Conservation (phyloP, 2,113 vertebrate species). For the Lethenteron reissneri region DNA sequence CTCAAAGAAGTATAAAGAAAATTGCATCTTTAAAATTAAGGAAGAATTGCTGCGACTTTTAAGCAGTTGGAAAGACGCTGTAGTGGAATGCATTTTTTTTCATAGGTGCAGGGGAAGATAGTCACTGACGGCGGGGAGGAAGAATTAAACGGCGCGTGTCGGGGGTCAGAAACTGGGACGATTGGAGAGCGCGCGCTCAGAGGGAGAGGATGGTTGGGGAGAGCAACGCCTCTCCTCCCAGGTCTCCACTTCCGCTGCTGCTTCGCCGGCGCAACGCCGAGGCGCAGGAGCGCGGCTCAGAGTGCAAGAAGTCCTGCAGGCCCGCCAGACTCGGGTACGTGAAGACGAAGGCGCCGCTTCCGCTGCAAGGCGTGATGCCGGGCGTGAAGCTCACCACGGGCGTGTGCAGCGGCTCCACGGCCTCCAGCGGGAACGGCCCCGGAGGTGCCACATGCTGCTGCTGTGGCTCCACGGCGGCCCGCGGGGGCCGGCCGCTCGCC, state of each 20-base stretch:
- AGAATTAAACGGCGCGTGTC: no score
- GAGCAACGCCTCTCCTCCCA: neutral
- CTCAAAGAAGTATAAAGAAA: no score
- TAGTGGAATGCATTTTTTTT: no score
- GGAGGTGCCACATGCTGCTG: neutral
- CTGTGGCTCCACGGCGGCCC: neutral
- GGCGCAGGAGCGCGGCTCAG: no score
- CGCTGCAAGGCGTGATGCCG: neutral
- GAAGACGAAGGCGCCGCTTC: neutral
- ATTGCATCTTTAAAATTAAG: no score
- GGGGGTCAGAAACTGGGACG: no score
- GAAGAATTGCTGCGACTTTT: no score
- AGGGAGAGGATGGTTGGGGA: neutral
- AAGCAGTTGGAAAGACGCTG: no score
- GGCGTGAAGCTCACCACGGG: constrained; percentile 1
- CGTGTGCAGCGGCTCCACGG: constrained; percentile 2
- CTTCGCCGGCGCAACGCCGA: neutral
- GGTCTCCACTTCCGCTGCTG: neutral
- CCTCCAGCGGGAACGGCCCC: neutral
- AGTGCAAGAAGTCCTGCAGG: neutral
- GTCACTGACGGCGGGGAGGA: no score
- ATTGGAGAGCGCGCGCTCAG: neutral
- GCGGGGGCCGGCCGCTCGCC: neutral
- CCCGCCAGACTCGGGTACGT: constrained; percentile 1
- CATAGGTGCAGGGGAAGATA: no score